Percentiles rank a stretch among this genome's conserved stretches.
Evolutionary conservation across 2,888 invertebrate species (phyloP).

Genomic region (Athetis lepigone): DNA sequence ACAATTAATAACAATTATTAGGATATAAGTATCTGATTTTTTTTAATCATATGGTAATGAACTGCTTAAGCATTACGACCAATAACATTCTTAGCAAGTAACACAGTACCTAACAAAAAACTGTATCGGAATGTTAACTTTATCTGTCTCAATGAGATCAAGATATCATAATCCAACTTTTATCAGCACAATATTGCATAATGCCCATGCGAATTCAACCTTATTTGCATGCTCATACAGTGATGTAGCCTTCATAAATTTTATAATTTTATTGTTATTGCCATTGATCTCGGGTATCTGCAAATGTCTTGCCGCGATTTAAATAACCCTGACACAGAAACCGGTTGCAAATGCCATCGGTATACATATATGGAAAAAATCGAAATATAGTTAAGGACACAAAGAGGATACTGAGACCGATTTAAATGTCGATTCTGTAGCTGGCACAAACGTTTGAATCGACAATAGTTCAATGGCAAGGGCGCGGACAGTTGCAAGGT

Average conservation of each 20-base stretch:
- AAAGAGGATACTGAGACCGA: conserved; percentile 17
- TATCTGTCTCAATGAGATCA: conserved; percentile 21
- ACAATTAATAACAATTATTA: background rate
- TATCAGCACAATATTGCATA: conserved; percentile 50
- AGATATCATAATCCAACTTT: conserved; percentile 30
- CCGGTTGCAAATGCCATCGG: conserved; percentile 36
- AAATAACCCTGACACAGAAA: conserved; percentile 56
- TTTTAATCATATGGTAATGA: background rate
- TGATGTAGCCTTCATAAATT: conserved; percentile 49
- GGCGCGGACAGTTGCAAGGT: conserved; percentile 55
- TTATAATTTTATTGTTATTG: conserved; percentile 60
- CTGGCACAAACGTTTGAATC: conserved; percentile 35
- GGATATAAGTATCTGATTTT: background rate
- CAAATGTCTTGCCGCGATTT: conserved; percentile 37
- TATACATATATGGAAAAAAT: conserved; percentile 17
- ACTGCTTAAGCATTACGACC: background rate
- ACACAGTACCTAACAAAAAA: conserved; percentile 15
- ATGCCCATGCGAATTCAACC: conserved; percentile 12
- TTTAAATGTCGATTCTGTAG: conserved; percentile 32
- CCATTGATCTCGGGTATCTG: conserved; percentile 52
- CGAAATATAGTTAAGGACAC: conserved; percentile 29
- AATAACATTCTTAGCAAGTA: background rate
- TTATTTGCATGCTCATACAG: conserved; percentile 37
- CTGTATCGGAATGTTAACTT: conserved; percentile 1
- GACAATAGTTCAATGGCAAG: conserved; percentile 56